Conservation (phyloP, 2,888 invertebrate species). For the Andrena trimmerana region DNA sequence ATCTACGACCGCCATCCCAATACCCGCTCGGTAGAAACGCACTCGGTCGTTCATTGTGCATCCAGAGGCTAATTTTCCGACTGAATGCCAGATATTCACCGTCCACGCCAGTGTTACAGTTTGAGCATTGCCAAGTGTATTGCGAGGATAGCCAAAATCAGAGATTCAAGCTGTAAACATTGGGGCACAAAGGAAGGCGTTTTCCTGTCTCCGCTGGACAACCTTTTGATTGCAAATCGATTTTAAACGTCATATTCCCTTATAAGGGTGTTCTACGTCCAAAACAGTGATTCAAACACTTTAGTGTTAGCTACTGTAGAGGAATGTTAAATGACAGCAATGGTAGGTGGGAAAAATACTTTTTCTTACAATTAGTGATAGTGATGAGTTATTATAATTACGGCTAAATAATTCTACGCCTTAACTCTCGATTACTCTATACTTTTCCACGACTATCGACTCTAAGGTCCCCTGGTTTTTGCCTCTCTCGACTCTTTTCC, state of each 20-base stretch:
- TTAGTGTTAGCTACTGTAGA: neutral
- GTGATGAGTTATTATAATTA: too few species aligned
- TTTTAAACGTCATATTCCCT: neutral
- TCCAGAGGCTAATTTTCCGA: conserved; percentile 54
- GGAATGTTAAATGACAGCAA: too few species aligned
- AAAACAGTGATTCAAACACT: neutral
- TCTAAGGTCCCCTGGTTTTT: too few species aligned
- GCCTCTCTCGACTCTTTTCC: too few species aligned
- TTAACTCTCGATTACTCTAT: too few species aligned
- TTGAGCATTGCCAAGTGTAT: conserved; percentile 26
- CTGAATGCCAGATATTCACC: conserved; percentile 44
- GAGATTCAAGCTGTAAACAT: neutral
- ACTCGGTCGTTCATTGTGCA: conserved; percentile 51
- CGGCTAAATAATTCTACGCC: too few species aligned
- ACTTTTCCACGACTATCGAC: too few species aligned
- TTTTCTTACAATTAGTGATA: too few species aligned
- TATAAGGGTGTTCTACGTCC: neutral
- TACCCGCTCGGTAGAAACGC: conserved; percentile 54
- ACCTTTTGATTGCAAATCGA: neutral
- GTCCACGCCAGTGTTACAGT: conserved; percentile 23
- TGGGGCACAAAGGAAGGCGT: neutral
- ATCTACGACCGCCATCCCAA: conserved; percentile 62
- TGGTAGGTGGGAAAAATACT: too few species aligned
- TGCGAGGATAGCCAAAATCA: neutral
- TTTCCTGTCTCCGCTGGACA: neutral